Conservation (phyloP, 2,888 invertebrate species). For the Lapara coniferarum region DNA sequence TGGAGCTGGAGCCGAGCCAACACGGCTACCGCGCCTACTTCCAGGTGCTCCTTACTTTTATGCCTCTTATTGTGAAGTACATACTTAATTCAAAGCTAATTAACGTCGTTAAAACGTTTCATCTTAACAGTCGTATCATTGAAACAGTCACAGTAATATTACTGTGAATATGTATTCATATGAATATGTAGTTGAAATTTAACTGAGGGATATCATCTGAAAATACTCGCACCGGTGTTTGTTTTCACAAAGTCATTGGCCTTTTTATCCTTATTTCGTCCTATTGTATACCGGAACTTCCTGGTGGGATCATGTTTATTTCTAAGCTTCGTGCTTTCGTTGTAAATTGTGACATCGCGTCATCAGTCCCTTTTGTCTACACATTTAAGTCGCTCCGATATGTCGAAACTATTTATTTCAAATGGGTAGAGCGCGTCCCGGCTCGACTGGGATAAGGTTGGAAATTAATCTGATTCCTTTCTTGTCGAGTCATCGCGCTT, state of each 20-base stretch:
- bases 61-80: conserved; percentile 51
- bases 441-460: conserved; percentile 53
- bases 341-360: conserved; percentile 45
- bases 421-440: conserved; percentile 48
- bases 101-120: conserved; percentile 31
- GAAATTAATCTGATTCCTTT: conserved; percentile 76
- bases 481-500: conserved; percentile 77
- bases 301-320: conserved; percentile 74
- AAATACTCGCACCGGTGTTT: conserved; percentile 42
- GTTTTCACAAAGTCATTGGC: conserved; percentile 63
- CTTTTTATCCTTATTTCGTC: conserved; percentile 54
- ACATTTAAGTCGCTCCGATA: conserved; percentile 51
- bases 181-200: not conserved
- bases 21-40: conserved; percentile 67
- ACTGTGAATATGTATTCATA: no score
- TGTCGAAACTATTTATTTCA: conserved; percentile 67
- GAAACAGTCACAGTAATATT: not conserved
- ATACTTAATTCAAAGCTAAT: conserved; percentile 46
- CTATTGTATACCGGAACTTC: conserved; percentile 62
- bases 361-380: conserved; percentile 62
- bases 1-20: conserved; percentile 78
- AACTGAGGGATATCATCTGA: conserved; percentile 34
- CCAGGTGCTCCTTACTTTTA: conserved; percentile 66
- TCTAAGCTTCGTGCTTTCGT: conserved; percentile 51
- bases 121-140: not conserved